Base-by-base conservation (phyloP, 1,140 invertebrate species). In the Bombus vancouverensis region DNA sequence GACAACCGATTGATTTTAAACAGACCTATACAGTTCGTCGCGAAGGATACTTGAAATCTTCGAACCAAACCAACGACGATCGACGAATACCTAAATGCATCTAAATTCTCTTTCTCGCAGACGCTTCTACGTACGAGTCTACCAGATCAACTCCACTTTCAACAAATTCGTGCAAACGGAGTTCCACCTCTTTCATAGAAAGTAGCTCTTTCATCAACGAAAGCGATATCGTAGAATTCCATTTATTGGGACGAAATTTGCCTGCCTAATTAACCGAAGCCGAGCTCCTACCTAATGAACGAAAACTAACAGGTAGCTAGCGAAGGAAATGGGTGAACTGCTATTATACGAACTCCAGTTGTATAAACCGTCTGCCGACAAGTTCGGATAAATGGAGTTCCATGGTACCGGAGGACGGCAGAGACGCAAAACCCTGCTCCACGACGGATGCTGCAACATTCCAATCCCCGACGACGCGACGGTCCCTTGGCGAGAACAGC, bases 381-480 rank as follows among this genome's bases (percentile, higher is more conserved):
- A 62, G 59, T 62, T 62, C 28, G 13, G 28, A 62, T 62, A 62
- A 62, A 62, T n/a, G 59, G 28, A 13, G 59, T n/a, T 62, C 12
- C 3, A 62, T 0, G 28, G 9, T 76, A n/a, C 25, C 25, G 10
- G 10, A 34, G 12, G 5, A 34, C 47, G n/a, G 32, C 5, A 57
- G 28, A 70, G 47, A 44, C 81, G 47, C 59, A 77, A 77, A 83
- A 83, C 62, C 81, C 81, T 70, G 81, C 65, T 83, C 74, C 3
- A 10, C 81, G 81, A 47, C 65, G 68, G 34, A 83, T 65, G 62
- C 62, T 83, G 81, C 81, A 83, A 47, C 81, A 83, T 83, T 83
- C 81, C 81, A 83, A 44, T 32, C 25, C 12, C 18, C 62, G 44
- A 47, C n/a, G 70, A 73, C 59, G 72, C 81, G 22, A 37, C 22